These are phyloP conservation scores for Eclectus roratus DNA, from an alignment of 2,113 vertebrate genomes.

Conservation along the genomic window DNA sequence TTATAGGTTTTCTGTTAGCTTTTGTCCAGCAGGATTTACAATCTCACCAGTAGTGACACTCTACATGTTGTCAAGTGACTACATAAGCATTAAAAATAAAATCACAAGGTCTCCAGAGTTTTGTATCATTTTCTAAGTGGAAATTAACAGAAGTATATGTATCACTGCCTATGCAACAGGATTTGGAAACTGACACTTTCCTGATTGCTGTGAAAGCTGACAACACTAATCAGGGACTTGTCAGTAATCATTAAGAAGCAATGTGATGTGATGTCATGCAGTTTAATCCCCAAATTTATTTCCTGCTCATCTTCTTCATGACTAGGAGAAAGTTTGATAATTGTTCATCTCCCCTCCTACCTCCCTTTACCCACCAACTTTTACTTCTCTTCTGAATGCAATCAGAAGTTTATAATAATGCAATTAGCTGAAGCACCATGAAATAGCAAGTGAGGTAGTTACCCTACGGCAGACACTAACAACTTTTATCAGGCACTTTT, in stretches of 20 bases:
- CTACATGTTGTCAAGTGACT: background rate
- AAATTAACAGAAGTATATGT: background rate
- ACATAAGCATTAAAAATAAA: background rate
- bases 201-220: background rate
- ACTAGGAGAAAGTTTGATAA: background rate
- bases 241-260: background rate
- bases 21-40: background rate
- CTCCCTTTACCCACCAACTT: background rate
- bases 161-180: background rate
- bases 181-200: background rate
- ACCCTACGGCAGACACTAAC: background rate
- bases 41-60: background rate
- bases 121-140: background rate
- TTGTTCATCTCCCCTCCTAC: background rate
- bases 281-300: background rate
- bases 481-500: background rate
- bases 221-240: background rate
- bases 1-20: background rate
- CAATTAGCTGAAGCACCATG: background rate
- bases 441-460: background rate
- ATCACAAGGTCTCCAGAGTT: background rate
- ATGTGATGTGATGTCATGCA: background rate
- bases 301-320: background rate
- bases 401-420: background rate
- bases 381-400: background rate